Conservation (phyloP, 2,888 invertebrate genomes). For the Girardia tigrina region DNA sequence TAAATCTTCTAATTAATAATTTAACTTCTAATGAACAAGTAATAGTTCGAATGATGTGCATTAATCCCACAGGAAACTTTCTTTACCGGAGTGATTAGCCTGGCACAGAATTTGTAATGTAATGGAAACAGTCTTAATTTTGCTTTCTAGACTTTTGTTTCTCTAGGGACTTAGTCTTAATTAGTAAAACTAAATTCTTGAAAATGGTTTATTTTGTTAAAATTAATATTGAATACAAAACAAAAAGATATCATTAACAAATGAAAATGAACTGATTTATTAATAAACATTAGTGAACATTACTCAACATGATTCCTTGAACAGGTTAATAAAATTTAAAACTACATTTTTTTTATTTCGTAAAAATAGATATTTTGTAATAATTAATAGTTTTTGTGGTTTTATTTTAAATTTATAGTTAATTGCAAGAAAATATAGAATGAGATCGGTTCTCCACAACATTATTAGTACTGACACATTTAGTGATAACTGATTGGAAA, state of each 20-base stretch:
- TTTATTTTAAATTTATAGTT: too few species aligned
- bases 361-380: too few species aligned
- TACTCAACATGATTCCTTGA: too few species aligned
- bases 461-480: too few species aligned
- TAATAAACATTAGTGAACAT: not conserved
- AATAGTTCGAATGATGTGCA: not conserved
- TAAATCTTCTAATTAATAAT: constrained; percentile 19
- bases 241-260: constrained; percentile 10
- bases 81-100: constrained; percentile 10
- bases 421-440: too few species aligned
- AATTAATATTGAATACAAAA: not conserved
- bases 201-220: constrained; percentile 1
- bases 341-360: too few species aligned
- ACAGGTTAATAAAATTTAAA: too few species aligned
- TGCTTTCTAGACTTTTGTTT: not conserved
- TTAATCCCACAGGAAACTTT: constrained; percentile 14
- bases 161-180: constrained; percentile 15
- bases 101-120: constrained; percentile 6
- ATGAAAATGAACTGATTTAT: constrained; percentile 16
- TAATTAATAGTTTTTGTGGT: too few species aligned
- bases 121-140: not conserved
- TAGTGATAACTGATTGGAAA: too few species aligned
- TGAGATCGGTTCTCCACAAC: too few species aligned
- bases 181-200: constrained; percentile 16
- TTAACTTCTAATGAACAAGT: constrained; percentile 10